Base-by-base conservation (phyloP, 2,888 invertebrate genomes). In the Holacanthella duospinosa region DNA sequence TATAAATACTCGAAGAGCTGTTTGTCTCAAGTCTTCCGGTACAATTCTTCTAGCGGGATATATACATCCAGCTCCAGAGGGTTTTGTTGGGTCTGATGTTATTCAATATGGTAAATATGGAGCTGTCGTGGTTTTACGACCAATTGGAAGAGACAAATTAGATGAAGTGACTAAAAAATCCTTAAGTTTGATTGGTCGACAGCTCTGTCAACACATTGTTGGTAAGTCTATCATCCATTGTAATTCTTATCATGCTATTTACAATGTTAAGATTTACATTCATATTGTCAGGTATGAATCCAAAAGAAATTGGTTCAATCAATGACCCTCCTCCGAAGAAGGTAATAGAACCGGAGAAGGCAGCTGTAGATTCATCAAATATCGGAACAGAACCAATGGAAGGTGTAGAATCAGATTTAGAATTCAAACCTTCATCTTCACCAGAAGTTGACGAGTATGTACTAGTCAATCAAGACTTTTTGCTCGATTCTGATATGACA, bases 181-280 rank as follows among this genome's bases (percentile, higher is more conserved):
- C 12, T 27, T 71, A 21, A 74, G 78, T 29, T 75, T 79, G 56
- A 74, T 88, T 12, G 87, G 87, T 24, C 83, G 84, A 71, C 86
- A 89, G 74, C 77, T 96, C 6, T 93, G 93, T 75, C 94, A 95
- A 76, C 96, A 96, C 75, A 85, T 96, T 73, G 90, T 96, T 26
- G 93, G 85, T 77, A 77, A 78, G 78, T 67, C 55, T 29, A 26
- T 36, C 6, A 27, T 43, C 48, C 28, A 64, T 29, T 27, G 43
- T 59, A 44, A 61, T 54, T 55, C 29, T 63, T 21, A 44, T 28
- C 28, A 25, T 25, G 27, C 54, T 28, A 55, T 2, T n/a, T 44
- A 29, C 26, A 44, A 55, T 55, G 36, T 36, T 16, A 25, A 16
- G 9, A 59, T 64, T 59, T 66, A 44, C 48, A 64, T 68, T 16